Conservation (phyloP, 2,888 invertebrate genomes). For the Drosophila anceps region DNA sequence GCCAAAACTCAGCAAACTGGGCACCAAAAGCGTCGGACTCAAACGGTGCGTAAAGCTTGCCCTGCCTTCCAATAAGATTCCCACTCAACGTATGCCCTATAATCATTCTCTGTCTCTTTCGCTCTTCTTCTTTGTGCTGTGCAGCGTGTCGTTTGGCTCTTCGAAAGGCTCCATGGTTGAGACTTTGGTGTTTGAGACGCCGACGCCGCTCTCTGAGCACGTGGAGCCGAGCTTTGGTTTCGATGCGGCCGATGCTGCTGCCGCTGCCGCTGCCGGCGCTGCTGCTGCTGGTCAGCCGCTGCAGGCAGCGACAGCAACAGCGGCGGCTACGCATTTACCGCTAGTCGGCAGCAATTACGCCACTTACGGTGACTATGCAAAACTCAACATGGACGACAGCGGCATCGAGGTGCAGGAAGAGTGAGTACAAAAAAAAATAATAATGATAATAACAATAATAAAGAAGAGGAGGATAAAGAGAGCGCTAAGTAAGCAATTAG, state of each 20-base stretch:
- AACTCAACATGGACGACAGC: constrained; percentile 83
- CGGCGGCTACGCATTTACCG: constrained; percentile 83
- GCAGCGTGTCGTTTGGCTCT: constrained; percentile 96
- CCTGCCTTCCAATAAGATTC: neutral
- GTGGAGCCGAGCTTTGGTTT: constrained; percentile 85
- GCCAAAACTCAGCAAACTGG: constrained; percentile 83
- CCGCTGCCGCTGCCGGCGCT: constrained; percentile 26
- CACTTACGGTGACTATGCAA: constrained; percentile 62
- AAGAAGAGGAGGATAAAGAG: neutral
- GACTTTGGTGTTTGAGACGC: constrained; percentile 95
- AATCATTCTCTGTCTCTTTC: neutral
- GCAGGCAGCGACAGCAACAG: constrained; percentile 56
- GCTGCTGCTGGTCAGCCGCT: constrained; percentile 76
- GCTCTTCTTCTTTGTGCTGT: constrained; percentile 16
- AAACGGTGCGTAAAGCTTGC: constrained; percentile 79
- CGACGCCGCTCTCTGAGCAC: constrained; percentile 88
- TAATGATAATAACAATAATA: neutral
- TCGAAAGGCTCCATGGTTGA: constrained; percentile 98
- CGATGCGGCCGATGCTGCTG: constrained; percentile 66
- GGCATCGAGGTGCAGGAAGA: constrained; percentile 85
- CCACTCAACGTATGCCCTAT: neutral
- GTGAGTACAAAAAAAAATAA: constrained; percentile 76
- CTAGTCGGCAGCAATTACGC: constrained; percentile 46
- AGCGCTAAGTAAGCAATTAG: constrained; percentile 21
- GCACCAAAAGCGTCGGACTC: constrained; percentile 84